Conservation (phyloP, 2,113 vertebrate species). For the Prunella himalayana region DNA sequence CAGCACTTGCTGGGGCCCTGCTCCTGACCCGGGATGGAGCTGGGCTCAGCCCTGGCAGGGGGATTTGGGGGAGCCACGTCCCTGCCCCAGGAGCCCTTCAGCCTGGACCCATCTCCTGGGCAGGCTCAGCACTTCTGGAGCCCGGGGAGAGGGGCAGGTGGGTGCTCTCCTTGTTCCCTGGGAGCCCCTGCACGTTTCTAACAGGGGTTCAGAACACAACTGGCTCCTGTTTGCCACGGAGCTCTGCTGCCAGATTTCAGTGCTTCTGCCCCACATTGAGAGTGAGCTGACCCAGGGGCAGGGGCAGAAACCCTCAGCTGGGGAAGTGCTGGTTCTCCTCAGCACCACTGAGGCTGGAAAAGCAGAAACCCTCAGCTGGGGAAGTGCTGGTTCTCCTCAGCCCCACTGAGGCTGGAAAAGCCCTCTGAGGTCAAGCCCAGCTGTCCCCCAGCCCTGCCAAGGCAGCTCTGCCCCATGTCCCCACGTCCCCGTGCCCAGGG, state of each 20-base stretch:
- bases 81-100: accelerated
- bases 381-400: background rate
- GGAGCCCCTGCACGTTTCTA: accelerated
- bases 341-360: background rate
- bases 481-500: background rate
- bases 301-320: accelerated
- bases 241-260: background rate
- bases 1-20: background rate
- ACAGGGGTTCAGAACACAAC: background rate
- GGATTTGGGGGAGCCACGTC: accelerated
- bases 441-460: background rate
- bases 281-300: background rate
- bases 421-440: background rate
- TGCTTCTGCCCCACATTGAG: accelerated
- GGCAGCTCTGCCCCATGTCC: background rate
- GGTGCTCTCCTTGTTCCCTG: background rate
- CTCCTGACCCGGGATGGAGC: background rate
- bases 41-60: no score
- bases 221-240: background rate
- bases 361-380: accelerated
- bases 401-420: background rate
- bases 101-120: background rate
- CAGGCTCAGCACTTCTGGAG: background rate
- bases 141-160: accelerated
- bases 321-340: accelerated